These are phyloP conservation scores for Sula dactylatra DNA, from an alignment of 2,113 vertebrate genomes.

Conservation along the genomic window DNA sequence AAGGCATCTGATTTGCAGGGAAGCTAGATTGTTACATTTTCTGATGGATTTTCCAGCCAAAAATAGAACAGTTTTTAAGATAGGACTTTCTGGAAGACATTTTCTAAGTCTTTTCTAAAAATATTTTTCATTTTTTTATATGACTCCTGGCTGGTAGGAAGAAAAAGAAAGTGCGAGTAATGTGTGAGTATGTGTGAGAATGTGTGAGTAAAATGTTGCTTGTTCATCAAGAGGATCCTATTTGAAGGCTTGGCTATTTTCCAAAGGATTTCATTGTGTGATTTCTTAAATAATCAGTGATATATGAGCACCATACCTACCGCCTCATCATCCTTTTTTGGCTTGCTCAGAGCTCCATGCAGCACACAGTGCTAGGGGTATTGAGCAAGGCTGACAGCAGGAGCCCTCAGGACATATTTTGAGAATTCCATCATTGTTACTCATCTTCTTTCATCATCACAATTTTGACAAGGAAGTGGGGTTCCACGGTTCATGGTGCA, in stretches of 20 bases:
- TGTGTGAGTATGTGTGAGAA: not conserved
- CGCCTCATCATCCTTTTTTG: not conserved
- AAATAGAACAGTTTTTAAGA: constrained; percentile 4
- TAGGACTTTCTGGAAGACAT: not conserved
- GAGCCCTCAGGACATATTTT: not conserved
- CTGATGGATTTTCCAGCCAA: constrained; percentile 44
- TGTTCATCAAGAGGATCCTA: constrained; percentile 5
- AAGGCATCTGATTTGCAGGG: not conserved
- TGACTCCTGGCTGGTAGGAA: not conserved
- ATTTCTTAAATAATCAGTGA: constrained; percentile 20
- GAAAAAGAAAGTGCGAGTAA: not conserved
- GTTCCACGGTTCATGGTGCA: not conserved
- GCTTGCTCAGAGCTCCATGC: not conserved
- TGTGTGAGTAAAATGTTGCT: constrained; percentile 12
- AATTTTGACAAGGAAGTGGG: not conserved
- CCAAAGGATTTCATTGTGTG: not conserved
- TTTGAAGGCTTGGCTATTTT: constrained; percentile 7
- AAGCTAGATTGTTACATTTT: constrained; percentile 44
- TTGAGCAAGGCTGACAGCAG: not conserved
- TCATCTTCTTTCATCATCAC: not conserved
- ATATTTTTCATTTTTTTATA: not conserved
- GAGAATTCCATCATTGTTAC: not conserved
- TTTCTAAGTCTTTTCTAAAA: not conserved
- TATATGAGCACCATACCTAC: not conserved
- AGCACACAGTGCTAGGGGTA: not conserved